Evolutionary conservation across 2,113 vertebrate genomes (phyloP).

Genomic region (Syngnathus scovelli): DNA sequence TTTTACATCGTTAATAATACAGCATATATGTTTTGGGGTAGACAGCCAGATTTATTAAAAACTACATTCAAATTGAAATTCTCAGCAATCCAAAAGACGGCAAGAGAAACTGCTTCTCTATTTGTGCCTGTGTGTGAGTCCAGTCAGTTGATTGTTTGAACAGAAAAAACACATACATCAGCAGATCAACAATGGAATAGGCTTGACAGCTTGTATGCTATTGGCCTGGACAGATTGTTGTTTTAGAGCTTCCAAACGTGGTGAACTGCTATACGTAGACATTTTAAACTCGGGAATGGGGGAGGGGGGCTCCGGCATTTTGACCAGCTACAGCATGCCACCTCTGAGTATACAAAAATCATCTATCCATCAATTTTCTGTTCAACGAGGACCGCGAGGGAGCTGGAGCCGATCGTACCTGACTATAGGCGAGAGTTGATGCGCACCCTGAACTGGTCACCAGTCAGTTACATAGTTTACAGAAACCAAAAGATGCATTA

Average conservation of each 20-base stretch:
- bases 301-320: neutral
- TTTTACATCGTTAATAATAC: neutral
- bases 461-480: neutral
- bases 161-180: slow-evolving; percentile 49
- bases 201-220: slow-evolving; percentile 10
- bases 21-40: neutral
- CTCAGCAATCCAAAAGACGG: neutral
- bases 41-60: neutral
- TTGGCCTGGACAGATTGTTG: slow-evolving; percentile 16
- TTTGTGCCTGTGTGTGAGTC: slow-evolving; percentile 7
- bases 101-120: neutral
- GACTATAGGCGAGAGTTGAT: neutral
- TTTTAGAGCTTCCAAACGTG: slow-evolving; percentile 22
- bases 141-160: slow-evolving; percentile 23
- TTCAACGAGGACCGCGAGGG: too few relatives aligned
- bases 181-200: slow-evolving; percentile 2
- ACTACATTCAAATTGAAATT: neutral
- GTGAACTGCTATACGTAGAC: neutral
- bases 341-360: neutral
- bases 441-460: neutral
- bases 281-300: neutral
- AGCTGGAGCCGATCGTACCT: neutral
- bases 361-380: neutral
- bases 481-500: neutral
- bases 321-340: neutral